phyloP scores from a whole-genome alignment of 1,140 invertebrate species.

The Drosophila aff. region DNA sequence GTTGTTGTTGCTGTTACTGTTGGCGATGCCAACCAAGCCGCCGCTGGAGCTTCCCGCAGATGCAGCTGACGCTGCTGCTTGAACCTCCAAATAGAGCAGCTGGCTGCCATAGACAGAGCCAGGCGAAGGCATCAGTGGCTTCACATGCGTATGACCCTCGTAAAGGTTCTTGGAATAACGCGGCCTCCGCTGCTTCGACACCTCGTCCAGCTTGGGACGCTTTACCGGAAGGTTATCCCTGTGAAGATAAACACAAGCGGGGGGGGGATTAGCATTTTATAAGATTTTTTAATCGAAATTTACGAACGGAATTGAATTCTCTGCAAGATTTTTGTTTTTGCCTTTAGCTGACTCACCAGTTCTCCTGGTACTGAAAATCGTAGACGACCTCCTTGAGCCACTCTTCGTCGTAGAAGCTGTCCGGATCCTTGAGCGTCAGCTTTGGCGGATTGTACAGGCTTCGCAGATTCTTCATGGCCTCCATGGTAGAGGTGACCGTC shows the following conservation, averaged over 20 bases:
- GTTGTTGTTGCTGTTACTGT: constrained; percentile 11
- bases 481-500: constrained; percentile 45
- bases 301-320: neutral
- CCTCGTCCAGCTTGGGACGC: constrained; percentile 88
- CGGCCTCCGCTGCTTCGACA: constrained; percentile 58
- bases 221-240: constrained; percentile 95
- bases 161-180: constrained; percentile 86
- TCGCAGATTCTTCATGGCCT: constrained; percentile 69
- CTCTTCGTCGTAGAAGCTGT: constrained; percentile 91
- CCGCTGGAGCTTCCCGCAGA: constrained; percentile 18
- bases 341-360: constrained; percentile 88
- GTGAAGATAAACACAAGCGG: neutral
- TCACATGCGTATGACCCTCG: constrained; percentile 87
- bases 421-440: constrained; percentile 90
- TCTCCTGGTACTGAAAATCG: constrained; percentile 93
- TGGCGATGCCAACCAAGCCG: constrained; percentile 67
- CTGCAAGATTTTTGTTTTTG: neutral
- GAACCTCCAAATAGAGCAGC: constrained; percentile 69
- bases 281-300: neutral
- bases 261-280: neutral
- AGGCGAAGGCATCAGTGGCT: constrained; percentile 80
- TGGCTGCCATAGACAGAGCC: constrained; percentile 73
- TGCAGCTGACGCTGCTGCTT: constrained; percentile 10
- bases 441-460: constrained; percentile 89
- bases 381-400: constrained; percentile 93